A percentile compares a stretch with the other conserved stretches of the same genome.
Conservation (phyloP, 2,113 vertebrate species). For the Aythya baeri region DNA sequence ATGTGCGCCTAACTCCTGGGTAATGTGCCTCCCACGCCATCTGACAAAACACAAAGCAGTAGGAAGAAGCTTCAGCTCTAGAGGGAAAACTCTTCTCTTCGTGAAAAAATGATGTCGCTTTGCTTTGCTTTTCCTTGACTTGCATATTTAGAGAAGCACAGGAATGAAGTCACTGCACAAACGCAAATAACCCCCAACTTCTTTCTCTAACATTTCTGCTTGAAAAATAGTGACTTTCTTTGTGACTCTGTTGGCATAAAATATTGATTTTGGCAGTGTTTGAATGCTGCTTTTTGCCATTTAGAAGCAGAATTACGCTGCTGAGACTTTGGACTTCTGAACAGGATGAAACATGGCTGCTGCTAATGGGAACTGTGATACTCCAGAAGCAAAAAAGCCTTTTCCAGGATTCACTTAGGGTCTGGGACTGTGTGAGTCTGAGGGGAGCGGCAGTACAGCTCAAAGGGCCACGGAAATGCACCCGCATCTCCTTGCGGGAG, state of each 20-base stretch:
- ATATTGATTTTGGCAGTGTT: not conserved
- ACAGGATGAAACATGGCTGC: not conserved
- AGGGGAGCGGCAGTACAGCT: not conserved
- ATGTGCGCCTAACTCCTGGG: constrained; percentile 13
- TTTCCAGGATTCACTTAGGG: not conserved
- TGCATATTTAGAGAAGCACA: constrained; percentile 3
- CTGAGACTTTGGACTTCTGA: not conserved
- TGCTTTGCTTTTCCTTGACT: constrained; percentile 13
- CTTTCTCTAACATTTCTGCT: not conserved
- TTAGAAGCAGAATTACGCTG: not conserved
- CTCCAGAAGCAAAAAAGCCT: not conserved
- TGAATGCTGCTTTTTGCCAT: not conserved
- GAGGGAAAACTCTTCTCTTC: not conserved
- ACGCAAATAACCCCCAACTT: not conserved
- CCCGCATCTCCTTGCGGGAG: too few species aligned
- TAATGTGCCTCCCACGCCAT: not conserved
- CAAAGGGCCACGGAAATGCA: not conserved
- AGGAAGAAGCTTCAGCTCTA: not conserved
- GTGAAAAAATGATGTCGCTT: constrained; percentile 16
- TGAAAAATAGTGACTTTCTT: not conserved
- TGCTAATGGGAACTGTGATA: not conserved
- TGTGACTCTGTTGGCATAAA: not conserved
- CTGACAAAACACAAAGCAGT: constrained; percentile 46
- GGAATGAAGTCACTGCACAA: not conserved
- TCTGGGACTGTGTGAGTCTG: not conserved